phyloP scores from a whole-genome alignment of 2,888 invertebrate species.

The Smittia aterrima region DNA sequence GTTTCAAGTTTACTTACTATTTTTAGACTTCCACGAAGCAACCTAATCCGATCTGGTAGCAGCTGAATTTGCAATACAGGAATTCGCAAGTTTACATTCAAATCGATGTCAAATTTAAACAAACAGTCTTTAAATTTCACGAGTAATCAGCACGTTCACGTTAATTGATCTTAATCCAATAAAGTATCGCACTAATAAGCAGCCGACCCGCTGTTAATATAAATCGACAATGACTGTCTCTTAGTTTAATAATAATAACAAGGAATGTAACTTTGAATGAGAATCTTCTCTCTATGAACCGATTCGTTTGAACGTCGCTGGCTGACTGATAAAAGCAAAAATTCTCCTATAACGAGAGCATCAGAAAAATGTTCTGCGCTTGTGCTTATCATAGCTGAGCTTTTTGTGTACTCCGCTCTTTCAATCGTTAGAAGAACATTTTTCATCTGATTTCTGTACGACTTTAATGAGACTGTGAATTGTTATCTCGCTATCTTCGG shows the following conservation, averaged over 20 bases:
- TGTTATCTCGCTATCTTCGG: no score
- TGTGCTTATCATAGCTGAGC: not conserved
- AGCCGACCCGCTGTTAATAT: not conserved
- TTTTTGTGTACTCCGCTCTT: not conserved
- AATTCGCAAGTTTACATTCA: not conserved
- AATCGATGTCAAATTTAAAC: not conserved
- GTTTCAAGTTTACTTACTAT: conserved; percentile 7
- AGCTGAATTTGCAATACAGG: not conserved
- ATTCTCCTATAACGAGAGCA: not conserved
- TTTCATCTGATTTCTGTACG: not conserved
- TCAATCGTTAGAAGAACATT: not conserved
- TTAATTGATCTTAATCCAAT: conserved; percentile 5
- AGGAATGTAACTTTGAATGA: no score
- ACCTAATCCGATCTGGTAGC: not conserved
- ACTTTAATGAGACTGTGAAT: no score
- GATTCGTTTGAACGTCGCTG: conserved; percentile 27
- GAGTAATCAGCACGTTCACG: no score
- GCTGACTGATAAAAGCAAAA: conserved; percentile 34
- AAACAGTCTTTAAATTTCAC: no score
- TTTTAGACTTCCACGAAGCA: not conserved
- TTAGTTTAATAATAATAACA: not conserved
- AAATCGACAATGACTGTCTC: not conserved
- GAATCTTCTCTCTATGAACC: not conserved
- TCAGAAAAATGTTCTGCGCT: conserved; percentile 27
- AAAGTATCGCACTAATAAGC: not conserved